Evolutionary conservation across 23 tunicate species (phyloP).

Genomic region (Trididemnum miniatum): DNA sequence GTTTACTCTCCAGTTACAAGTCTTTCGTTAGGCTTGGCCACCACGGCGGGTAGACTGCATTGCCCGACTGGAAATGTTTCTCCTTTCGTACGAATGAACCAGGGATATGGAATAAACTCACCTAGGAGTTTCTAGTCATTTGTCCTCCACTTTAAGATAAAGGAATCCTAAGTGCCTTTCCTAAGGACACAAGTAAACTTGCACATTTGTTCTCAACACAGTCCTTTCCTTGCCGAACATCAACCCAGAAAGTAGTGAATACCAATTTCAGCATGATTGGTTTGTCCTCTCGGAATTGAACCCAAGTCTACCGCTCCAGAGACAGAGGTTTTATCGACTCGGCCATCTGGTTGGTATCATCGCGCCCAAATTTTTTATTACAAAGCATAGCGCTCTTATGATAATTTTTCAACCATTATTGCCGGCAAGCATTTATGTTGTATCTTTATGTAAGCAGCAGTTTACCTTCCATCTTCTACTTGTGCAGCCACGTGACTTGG

Average conservation of each 20-base stretch:
- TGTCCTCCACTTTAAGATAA: too few relatives aligned
- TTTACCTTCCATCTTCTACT: slow-evolving; percentile 36
- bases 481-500: slow-evolving; percentile 54
- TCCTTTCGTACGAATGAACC: too few relatives aligned
- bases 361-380: too few relatives aligned
- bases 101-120: too few relatives aligned
- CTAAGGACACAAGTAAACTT: background rate
- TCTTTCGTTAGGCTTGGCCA: too few relatives aligned
- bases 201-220: background rate
- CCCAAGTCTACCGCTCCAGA: background rate
- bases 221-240: background rate
- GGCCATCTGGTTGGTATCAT: background rate
- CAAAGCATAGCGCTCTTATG: too few relatives aligned
- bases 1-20: too few relatives aligned
- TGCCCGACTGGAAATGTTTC: too few relatives aligned
- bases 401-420: too few relatives aligned
- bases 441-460: background rate
- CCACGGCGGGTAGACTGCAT: too few relatives aligned
- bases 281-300: background rate
- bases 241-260: background rate
- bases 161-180: background rate
- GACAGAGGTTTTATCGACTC: background rate
- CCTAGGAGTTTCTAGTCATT: too few relatives aligned
- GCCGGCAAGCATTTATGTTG: too few relatives aligned
- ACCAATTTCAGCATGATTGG: background rate